Conservation (phyloP, 1,140 invertebrate species). For the Caenorhabditis latens region DNA sequence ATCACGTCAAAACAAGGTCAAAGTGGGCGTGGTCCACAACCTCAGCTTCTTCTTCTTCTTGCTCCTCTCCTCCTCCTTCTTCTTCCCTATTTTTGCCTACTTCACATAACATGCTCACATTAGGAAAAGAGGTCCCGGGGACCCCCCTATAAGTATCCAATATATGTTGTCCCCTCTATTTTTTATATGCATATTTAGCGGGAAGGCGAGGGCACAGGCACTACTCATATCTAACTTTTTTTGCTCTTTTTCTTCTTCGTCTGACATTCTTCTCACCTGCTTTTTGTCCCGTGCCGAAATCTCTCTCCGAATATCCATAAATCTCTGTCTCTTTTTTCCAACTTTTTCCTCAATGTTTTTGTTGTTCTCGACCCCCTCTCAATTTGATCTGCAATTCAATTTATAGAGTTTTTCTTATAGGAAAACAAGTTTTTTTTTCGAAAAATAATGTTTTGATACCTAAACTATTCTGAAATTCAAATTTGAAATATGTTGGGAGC, state of each 20-base stretch:
- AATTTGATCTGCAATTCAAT: slow-evolving; percentile 17
- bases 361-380: not conserved
- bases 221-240: slow-evolving; percentile 41
- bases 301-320: slow-evolving; percentile 10
- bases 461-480: too few species aligned
- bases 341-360: not conserved
- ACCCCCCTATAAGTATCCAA: slow-evolving; percentile 44
- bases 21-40: slow-evolving; percentile 29
- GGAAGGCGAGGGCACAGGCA: not conserved
- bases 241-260: not conserved
- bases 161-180: slow-evolving; percentile 35
- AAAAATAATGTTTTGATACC: too few species aligned
- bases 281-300: not conserved
- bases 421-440: not conserved
- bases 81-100: not conserved
- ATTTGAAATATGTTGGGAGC: too few species aligned
- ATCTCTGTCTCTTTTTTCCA: slow-evolving; percentile 10
- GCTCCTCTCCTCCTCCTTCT: not conserved
- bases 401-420: not conserved
- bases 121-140: not conserved
- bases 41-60: slow-evolving; percentile 44
- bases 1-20: slow-evolving; percentile 34
- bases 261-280: not conserved
- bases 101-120: slow-evolving; percentile 44
- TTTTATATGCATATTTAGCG: slow-evolving; percentile 44